Evolutionary conservation across 37 sponge, comb jelly and placozoan species (phyloP), one percentile per base, ranked within the genome.

Genomic region (Cladorhizidae sp.): DNA sequence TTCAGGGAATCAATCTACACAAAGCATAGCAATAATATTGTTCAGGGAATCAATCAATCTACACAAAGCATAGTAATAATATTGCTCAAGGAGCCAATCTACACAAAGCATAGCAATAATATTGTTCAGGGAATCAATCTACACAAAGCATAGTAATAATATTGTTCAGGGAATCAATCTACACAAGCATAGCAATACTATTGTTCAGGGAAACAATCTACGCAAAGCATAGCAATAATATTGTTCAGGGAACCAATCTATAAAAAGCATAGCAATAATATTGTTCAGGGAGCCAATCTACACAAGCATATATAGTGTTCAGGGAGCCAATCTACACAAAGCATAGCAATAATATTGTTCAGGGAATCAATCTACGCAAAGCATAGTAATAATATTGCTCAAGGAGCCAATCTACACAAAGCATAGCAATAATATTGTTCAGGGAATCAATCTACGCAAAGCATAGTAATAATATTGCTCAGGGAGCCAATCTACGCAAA

Each of bases 91-190:
- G 90, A 89, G 3, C 84, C 90, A 37, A 89, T 40, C 90, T 89
- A 57, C 14, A 43, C 3, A 23, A 9, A 72, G 8, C 9, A 50
- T 3, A 82, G 3, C 68, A 26, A 28, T 61, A n/a, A 61, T 6
- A 61, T n/a, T 21, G 20, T 28, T 38, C 54, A 15, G 6, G 25
- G 17, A 6, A 11, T 28, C 20, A n/a, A n/a, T n/a, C n/a, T 9
- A 45, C 9, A 45, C 49, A 45, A 45, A 45, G n/a, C n/a, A n/a
- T n/a, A n/a, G n/a, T n/a, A n/a, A n/a, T n/a, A n/a, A n/a, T n/a
- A n/a, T 89, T 84, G 0, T 28, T 79, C 64, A 89, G 35, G 36
- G 90, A 89, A 1, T 89, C 90, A 37, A 89, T 40, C 90, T 89
- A 57, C 14, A 43, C 22, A 9, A 72, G 8, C 9, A 50, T 3